These are phyloP conservation scores for Tetraodon nigroviridis DNA, from an alignment of 2,113 vertebrate genomes.

Conservation along the genomic window DNA sequence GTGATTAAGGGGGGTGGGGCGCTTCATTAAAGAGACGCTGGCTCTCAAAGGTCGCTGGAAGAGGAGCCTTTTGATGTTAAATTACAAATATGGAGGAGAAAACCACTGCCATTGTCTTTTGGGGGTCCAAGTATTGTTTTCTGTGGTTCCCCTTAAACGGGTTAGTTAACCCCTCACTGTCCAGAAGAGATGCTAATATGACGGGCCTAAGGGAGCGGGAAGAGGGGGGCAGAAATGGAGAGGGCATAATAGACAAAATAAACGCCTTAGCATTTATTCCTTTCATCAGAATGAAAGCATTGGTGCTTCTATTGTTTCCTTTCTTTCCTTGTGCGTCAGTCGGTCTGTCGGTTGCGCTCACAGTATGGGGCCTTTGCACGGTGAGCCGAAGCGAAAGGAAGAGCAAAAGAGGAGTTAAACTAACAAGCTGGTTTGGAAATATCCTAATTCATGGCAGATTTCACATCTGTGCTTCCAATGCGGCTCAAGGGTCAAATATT, in stretches of 20 bases:
- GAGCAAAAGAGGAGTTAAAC: conserved; percentile 42
- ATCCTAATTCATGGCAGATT: conserved; percentile 27
- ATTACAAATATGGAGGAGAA: conserved; percentile 80
- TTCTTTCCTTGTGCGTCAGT: conserved; percentile 35
- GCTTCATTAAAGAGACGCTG: conserved; percentile 79
- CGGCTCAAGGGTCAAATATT: conserved; percentile 12
- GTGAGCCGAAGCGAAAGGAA: conserved; percentile 35
- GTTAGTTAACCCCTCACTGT: conserved; percentile 74
- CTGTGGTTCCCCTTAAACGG: conserved; percentile 74
- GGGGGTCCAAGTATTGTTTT: conserved; percentile 75
- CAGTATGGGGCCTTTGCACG: conserved; percentile 47
- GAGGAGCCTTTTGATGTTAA: conserved; percentile 83
- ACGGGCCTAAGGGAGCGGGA: conserved; percentile 49
- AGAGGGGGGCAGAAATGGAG: conserved; percentile 52
- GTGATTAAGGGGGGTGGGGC: conserved; percentile 93
- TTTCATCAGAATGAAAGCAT: conserved; percentile 74
- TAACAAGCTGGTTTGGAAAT: conserved; percentile 46
- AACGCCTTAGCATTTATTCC: conserved; percentile 62
- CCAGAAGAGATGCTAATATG: conserved; percentile 65
- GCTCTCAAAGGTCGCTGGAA: conserved; percentile 77
- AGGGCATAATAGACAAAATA: conserved; percentile 70
- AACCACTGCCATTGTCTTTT: conserved; percentile 77
- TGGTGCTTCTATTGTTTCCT: conserved; percentile 62
- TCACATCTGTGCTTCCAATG: conserved; percentile 9
- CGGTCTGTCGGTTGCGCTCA: conserved; percentile 51